These are phyloP conservation scores for Biston betularia DNA, from an alignment of 2,888 invertebrate genomes.

Conservation along the genomic window DNA sequence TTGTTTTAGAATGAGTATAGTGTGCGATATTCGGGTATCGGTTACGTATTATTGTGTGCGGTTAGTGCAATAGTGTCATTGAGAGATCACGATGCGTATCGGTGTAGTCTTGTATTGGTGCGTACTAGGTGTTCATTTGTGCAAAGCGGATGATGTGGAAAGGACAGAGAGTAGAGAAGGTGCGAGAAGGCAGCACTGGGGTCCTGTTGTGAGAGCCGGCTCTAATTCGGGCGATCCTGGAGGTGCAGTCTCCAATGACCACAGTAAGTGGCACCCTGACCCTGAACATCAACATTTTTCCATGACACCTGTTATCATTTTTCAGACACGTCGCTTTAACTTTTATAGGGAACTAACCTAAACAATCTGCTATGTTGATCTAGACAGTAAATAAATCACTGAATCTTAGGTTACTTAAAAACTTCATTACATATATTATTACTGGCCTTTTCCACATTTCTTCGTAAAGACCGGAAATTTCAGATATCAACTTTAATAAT, in stretches of 20 bases:
- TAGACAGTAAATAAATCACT: neutral
- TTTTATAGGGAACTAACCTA: conserved; percentile 4
- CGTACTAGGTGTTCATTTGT: conserved; percentile 81
- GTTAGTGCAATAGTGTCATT: conserved; percentile 77
- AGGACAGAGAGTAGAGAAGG: conserved; percentile 77
- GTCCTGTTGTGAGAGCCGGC: conserved; percentile 70
- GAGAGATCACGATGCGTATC: conserved; percentile 83
- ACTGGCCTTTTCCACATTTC: neutral
- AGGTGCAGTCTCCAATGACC: conserved; percentile 64
- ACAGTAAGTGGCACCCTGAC: conserved; percentile 71
- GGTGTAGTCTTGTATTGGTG: conserved; percentile 83
- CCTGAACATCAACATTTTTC: conserved; percentile 59
- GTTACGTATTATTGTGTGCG: conserved; percentile 67
- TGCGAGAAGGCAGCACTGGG: conserved; percentile 77
- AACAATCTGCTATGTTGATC: neutral
- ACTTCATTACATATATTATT: neutral
- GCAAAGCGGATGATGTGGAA: conserved; percentile 80
- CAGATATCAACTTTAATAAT: no score
- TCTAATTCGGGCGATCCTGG: conserved; percentile 73
- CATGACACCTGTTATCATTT: conserved; percentile 76
- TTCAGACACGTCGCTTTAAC: conserved; percentile 46
- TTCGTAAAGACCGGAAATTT: neutral
- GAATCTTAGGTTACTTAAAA: neutral
- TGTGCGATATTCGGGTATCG: conserved; percentile 66
- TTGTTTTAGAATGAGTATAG: conserved; percentile 79